Evolutionary conservation across 1,140 invertebrate genomes (phyloP), one percentile per base, ranked within the genome.

Genomic region (Drosophila jambulina): DNA sequence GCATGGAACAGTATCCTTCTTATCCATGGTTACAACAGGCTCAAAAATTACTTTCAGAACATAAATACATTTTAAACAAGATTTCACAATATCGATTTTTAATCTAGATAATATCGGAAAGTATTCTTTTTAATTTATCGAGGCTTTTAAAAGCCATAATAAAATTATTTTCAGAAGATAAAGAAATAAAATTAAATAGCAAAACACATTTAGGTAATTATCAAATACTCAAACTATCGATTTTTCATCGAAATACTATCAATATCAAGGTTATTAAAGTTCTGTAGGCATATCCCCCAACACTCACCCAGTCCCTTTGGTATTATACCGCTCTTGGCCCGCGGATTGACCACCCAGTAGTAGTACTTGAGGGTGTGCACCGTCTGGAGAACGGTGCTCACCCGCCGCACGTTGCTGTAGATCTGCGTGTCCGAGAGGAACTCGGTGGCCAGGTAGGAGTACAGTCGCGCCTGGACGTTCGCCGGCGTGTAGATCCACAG

Each of bases 301-400:
- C 6, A 87, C 95, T 95, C 93, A 99, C 98, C 98, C 63, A 98
- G 93, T 91, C 98, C 98, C 93, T 99, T 99, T 6, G 98, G 98
- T 40, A 96, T 96, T 82, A 99, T 98, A 36, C 98, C 98, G 93
- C 98, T 99, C 93, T 98, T 98, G 40, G 97, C 95, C 78, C 97
- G 95, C 2, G 99, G 99, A 95, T 98, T 99, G 4, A 97, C 96
- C 17, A 99, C 97, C 98, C 99, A 99, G 93, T 99, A 99, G 93
- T 99, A 99, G 92, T 98, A 99, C 94, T 99, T 99, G 34, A 99
- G 94, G 1, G 99, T 98, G 92, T 99, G 98, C 74, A 99, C 98
- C 1, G 98, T 99, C 94, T 99, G 98, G 10, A 99, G 94, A 0
- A 99, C 98, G 1, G 99, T 99, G 80, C 98, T 98, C 46, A 99